Evolutionary conservation across 2,113 vertebrate genomes (phyloP), one percentile per base, ranked within the genome.

Genomic region (Anarrhichthys ocellatus): DNA sequence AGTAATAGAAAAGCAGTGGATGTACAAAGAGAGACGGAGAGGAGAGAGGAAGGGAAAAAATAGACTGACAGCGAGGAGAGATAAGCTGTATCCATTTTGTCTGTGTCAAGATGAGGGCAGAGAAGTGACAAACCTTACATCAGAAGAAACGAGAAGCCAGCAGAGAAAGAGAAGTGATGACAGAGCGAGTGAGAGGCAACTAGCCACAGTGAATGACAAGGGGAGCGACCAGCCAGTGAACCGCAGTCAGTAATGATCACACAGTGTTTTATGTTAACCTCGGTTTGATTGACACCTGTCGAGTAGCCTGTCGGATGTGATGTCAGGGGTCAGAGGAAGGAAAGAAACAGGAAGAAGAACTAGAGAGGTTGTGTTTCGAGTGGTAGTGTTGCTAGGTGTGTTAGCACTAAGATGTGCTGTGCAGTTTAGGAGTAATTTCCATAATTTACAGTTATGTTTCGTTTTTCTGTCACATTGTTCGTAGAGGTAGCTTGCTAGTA

Each of bases 171-270:
- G 40, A 42, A 73, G n/a, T 9, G 69, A 81, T 61, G 54, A 87
- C 50, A 82, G 46, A 56, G 32, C 56, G 77, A 71, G 66, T 6
- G 77, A 77, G 77, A 44, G 46, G n/a, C 74, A 69, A 34, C 58
- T 32, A 72, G 61, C 46, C 32, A 58, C 44, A 20, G 58, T 72
- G 85, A 86, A 71, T 52, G 87, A 82, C 83, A 83, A 64, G 66
- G 20, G 46, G 69, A 66, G 74, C 71, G 63, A 63, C 62, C 69
- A 44, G 65, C 66, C 54, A 24, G 56, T 52, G 88, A 86, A 66
- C 82, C 58, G 72, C 73, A 81, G 68, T 80, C 83, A 78, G 34
- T 64, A 71, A 83, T 83, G 69, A 89, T 78, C 75, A 84, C 79
- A 56, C 32, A 3, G 65, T 9, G 13, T 54, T 72, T 74, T 40